These are phyloP conservation scores for Stictonetta naevosa DNA, from an alignment of 2,113 vertebrate genomes.

Conservation along the genomic window DNA sequence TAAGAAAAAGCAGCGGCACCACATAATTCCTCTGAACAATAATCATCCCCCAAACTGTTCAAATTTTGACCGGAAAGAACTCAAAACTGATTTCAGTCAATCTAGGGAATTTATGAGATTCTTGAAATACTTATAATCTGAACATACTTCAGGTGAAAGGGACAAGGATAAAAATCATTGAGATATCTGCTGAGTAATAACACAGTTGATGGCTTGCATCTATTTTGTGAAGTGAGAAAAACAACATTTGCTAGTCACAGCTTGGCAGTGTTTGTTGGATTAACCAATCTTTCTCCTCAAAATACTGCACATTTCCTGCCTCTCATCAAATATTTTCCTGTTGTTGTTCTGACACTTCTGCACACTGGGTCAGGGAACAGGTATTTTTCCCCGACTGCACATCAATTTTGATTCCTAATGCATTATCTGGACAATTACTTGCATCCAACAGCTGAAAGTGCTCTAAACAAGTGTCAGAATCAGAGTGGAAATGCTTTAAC, in stretches of 20 bases:
- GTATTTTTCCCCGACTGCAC: neutral
- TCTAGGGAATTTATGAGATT: neutral
- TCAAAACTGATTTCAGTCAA: neutral
- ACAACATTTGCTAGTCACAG: neutral
- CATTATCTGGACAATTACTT: slow-evolving; percentile 37
- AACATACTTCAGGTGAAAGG: neutral
- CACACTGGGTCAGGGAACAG: neutral
- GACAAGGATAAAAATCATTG: neutral
- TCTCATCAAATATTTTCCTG: neutral
- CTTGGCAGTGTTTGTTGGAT: neutral
- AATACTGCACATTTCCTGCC: neutral
- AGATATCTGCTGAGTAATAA: neutral
- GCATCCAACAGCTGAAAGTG: slow-evolving; percentile 28
- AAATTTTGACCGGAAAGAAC: neutral
- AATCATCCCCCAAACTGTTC: neutral
- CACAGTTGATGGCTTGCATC: neutral
- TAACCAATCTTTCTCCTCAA: neutral
- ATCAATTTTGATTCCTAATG: neutral
- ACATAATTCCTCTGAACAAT: neutral
- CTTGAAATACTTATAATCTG: neutral
- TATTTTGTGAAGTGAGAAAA: slow-evolving; percentile 13
- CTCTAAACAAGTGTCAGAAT: slow-evolving; percentile 70
- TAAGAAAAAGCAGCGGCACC: neutral
- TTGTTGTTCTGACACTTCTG: neutral
- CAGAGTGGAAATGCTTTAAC: slow-evolving; percentile 39